Base-by-base conservation (phyloP, 2,888 invertebrate species). In the Brassicogethes aeneus region DNA sequence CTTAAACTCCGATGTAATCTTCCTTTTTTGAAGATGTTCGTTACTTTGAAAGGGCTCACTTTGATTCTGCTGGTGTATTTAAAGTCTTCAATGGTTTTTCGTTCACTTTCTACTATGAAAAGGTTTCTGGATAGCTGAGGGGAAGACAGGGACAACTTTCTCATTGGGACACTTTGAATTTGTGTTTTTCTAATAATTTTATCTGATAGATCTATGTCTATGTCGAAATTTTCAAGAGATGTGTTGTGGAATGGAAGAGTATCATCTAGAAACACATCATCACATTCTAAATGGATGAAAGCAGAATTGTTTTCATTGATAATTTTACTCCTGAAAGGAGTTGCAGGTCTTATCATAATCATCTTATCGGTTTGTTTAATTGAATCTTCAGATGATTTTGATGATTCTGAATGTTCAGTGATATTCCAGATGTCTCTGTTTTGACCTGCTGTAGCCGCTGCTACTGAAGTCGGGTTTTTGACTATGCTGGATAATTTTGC, bases 361-460 rank as follows among this genome's bases (percentile, higher is more conserved):
- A 47, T 32, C 16, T 47, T 51, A 8, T 55, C 52, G 10, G 5
- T 37, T 5, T 7, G 3, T 15, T 52, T 52, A 7, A 53, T 29
- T 1, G 53, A 55, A 32, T 57, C 58, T n/a, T 48, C 48, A 5
- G 55, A 51, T 2, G 60, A 59, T 36, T 69, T 69, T 0, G 63
- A 64, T 1, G 59, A 60, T 15, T 68, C 69, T 1, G 72, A 69
- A 0, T 67, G 66, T 61, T 74, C 74, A 15, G 70, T 59, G 36
- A 74, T 73, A 50, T 70, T 71, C 73, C 74, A 74, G 52, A 74
- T 72, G 34, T 70, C 66, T 2, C 64, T 61, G 12, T 52, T 48
- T 7, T 65, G 40, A 8, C 52, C 54, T 2, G 66, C 66, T 3
- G 68, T 61, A 10, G 68, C 65, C 8, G 68, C 62, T 1, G 69